Percentiles rank a stretch among this genome's conserved stretches.
These are phyloP conservation scores for Aphrophora alni DNA, from an alignment of 2,888 invertebrate genomes.

Conservation along the genomic window DNA sequence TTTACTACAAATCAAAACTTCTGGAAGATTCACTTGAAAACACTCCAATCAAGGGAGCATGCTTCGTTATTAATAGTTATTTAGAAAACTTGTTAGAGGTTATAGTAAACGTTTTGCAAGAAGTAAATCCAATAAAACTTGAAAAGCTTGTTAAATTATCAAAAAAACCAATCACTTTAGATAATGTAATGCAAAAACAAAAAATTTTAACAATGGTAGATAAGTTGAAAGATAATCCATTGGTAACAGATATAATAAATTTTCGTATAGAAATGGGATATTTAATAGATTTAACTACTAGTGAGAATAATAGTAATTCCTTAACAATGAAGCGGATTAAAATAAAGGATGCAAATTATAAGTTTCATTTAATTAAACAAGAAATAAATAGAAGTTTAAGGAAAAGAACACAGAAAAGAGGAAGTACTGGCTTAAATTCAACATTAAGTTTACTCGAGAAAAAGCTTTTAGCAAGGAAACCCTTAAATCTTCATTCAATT, in stretches of 20 bases:
- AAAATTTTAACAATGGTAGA: neutral
- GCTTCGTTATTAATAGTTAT: neutral
- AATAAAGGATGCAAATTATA: neutral
- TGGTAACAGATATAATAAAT: neutral
- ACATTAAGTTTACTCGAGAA: neutral
- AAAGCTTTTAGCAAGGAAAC: neutral
- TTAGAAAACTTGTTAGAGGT: neutral
- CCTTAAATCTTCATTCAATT: neutral
- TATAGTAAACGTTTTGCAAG: neutral
- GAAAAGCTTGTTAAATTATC: neutral
- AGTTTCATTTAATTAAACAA: neutral
- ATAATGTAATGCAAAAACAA: neutral
- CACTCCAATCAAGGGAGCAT: neutral
- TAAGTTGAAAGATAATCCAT: neutral
- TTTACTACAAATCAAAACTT: neutral
- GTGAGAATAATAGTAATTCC: neutral
- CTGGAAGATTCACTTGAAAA: neutral
- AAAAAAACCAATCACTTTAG: neutral
- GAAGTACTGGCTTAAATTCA: neutral
- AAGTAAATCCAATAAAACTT: neutral
- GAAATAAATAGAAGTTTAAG: neutral
- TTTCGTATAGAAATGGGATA: neutral
- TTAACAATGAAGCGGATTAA: neutral
- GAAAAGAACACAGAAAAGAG: neutral
- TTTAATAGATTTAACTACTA: neutral